These are phyloP conservation scores for Hoplostethus mediterraneus DNA, from an alignment of 2,797 vertebrate species.

Conservation along the genomic window DNA sequence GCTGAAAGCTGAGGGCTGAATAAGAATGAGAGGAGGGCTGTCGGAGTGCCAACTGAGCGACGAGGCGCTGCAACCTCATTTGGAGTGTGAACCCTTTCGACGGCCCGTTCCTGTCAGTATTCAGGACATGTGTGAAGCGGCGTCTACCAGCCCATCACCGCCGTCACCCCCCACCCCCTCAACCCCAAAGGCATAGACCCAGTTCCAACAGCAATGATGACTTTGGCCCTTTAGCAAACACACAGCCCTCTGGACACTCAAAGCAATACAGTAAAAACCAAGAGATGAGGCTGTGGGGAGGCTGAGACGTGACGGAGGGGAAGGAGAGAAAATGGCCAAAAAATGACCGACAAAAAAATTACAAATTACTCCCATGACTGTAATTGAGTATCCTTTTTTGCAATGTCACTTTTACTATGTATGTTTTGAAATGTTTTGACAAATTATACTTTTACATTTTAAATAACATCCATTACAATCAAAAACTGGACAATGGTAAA, in stretches of 20 bases:
- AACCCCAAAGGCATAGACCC: conserved; percentile 52
- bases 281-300: conserved; percentile 24
- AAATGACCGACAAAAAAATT: no score
- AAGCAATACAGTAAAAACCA: conserved; percentile 31
- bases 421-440: no score
- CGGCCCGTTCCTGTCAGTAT: conserved; percentile 52
- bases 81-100: conserved; percentile 51
- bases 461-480: no score
- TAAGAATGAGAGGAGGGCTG: conserved; percentile 57
- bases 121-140: conserved; percentile 51
- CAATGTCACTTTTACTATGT: no score
- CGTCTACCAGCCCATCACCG: conserved; percentile 29
- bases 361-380: no score
- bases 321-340: conserved; percentile 1
- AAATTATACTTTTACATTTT: no score
- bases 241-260: conserved; percentile 40
- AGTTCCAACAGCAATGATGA: conserved; percentile 61
- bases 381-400: no score
- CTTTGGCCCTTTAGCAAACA: conserved; percentile 60
- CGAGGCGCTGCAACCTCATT: conserved; percentile 61
- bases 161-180: conserved; percentile 29
- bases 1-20: conserved; percentile 61
- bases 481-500: no score
- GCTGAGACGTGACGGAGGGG: conserved; percentile 4
- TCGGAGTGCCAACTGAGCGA: conserved; percentile 62